Percentiles rank a stretch among this genome's conserved stretches.
Evolutionary conservation across 2,797 vertebrate species (phyloP).

Genomic region (Lepilemur ruficaudatus): DNA sequence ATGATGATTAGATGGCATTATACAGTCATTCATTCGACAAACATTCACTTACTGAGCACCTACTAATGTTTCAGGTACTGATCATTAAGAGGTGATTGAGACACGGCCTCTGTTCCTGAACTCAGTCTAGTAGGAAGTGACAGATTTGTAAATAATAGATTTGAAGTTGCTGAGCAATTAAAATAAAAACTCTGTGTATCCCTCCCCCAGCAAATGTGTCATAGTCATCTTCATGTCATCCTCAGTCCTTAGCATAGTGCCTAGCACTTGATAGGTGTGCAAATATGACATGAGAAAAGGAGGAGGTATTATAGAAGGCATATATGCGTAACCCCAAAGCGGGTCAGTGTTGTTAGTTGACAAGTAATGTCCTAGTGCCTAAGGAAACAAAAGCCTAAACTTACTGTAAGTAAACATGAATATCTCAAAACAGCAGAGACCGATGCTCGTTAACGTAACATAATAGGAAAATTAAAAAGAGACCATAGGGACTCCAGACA

Average conservation of each 20-base stretch:
- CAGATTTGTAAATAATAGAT: constrained; percentile 8
- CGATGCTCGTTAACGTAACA: neutral
- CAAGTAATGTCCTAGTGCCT: neutral
- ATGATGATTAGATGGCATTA: neutral
- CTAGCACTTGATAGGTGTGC: neutral
- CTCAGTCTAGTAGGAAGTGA: neutral
- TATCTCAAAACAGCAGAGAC: neutral
- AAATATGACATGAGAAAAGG: neutral
- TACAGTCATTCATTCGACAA: neutral
- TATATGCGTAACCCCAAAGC: neutral
- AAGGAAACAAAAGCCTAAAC: neutral
- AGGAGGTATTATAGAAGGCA: fast-evolving
- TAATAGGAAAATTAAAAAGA: neutral
- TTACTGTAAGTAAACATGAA: fast-evolving
- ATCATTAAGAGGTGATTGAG: neutral
- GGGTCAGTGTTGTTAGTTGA: neutral
- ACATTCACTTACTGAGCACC: neutral
- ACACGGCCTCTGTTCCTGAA: neutral
- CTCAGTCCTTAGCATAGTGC: neutral
- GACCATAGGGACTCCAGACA: neutral
- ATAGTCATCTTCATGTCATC: neutral
- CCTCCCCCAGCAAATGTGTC: neutral
- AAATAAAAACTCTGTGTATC: neutral
- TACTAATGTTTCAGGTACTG: neutral
- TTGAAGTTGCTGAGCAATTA: neutral